Evolutionary conservation across 2,797 vertebrate species (phyloP), one percentile per base, ranked within the genome.

Genomic region (Acanthopagrus latus): DNA sequence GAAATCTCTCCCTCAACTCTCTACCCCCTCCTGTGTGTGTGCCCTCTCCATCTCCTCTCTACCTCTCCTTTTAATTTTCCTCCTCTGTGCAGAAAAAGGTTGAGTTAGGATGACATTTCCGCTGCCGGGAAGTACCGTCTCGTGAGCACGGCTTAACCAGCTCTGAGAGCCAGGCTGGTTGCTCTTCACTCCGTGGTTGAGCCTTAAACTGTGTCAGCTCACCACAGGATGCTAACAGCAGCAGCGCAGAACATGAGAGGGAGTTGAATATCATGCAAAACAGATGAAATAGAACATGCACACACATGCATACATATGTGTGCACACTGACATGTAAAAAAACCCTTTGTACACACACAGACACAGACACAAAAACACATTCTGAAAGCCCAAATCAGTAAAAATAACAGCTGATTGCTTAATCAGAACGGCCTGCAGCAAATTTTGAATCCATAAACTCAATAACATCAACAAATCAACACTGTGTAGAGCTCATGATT

Each of bases 171-270:
- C 7, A 33, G 68, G 21, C 72, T 65, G 73, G 58, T 78, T 41
- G 69, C 63, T 70, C 78, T 66, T 81, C 27, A 55, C 41, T 65
- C 43, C 0, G 76, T 33, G 55, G 60, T 47, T 8, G 72, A 85
- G 68, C n/a, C 23, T 64, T 72, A 51, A 90, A 87, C 52, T 83
- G 85, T 90, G 86, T 90, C 88, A 86, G 78, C 63, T 86, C 83
- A 83, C 82, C 87, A 81, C 81, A 85, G 83, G 86, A 88, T 76
- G 67, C 86, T 79, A 70, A 82, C 23, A 66, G 74, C 57, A 72
- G 66, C 17, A 38, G 48, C 0, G 0, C 65, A 74, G 46, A 86
- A 71, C 67, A 64, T 27, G 60, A 80, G 56, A 62, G 23, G 17
- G 44, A 86, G 54, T 86, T 76, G 72, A 78, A 70, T 73, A 79